Conservation (phyloP, 2,888 invertebrate species). For the Chaitophorus viminalis region DNA sequence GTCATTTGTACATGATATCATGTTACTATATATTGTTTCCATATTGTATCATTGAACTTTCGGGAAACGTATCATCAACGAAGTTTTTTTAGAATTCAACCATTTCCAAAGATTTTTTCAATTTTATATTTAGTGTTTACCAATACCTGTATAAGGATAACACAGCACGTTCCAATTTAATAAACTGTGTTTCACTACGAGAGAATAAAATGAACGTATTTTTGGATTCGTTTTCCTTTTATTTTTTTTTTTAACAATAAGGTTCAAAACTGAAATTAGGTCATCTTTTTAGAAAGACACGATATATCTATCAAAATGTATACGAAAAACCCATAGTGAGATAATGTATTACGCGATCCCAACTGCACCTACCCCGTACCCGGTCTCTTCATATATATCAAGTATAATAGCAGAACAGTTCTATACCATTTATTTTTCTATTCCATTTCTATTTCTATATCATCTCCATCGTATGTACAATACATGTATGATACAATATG, state of each 20-base stretch:
- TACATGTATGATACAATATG: too few species aligned
- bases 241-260: slow-evolving; percentile 21
- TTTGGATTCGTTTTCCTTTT: neutral
- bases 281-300: neutral
- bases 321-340: too few species aligned
- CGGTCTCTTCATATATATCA: too few species aligned
- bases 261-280: neutral
- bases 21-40: slow-evolving; percentile 5
- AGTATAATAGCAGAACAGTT: too few species aligned
- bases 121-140: neutral
- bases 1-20: too few species aligned
- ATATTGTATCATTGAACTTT: neutral
- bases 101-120: neutral
- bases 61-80: neutral
- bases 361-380: too few species aligned
- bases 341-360: too few species aligned
- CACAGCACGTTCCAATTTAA: slow-evolving; percentile 26
- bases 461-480: too few species aligned
- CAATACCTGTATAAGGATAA: neutral
- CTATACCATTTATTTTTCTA: too few species aligned
- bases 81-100: slow-evolving; percentile 19
- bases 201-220: slow-evolving; percentile 5
- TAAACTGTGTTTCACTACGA: neutral
- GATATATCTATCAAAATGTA: neutral
- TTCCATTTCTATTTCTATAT: too few species aligned